Evolutionary conservation across 53 echinoderm and acorn worm genomes (phyloP), one percentile per base, ranked within the genome.

Genomic region (Mesocentrotus franciscanus): DNA sequence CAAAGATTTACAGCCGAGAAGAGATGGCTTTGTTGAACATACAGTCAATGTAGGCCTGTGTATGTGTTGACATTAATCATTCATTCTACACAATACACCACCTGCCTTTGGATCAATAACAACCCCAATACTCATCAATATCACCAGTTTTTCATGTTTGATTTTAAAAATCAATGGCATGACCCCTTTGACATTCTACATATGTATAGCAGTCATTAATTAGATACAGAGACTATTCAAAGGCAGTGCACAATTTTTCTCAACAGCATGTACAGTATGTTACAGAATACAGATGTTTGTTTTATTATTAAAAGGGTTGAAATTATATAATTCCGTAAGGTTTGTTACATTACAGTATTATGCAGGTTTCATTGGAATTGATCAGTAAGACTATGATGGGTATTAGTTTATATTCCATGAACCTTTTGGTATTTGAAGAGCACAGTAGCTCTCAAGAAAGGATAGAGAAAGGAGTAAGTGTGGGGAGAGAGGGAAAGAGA

Each of bases 41-140:
- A 61, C 17, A 71, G 29, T 92, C 60, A 22, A 66, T 92, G 61
- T 62, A 66, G 36, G 66, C 57, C 9, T n/a, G 10, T 56, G 56
- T 56, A 57, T 85, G 27, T 85, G 85, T 85, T 58, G n/a, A 85
- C 85, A 85, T 85, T 85, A 56, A 85, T 85, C 85, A 85, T 57
- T 7, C 57, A 85, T 85, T 56, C 10, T 57, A 58, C 26, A 58
- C 85, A 85, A 85, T 85, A 85, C 8, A 85, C 26, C 85, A 85
- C 85, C 85, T 85, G 85, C 85, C 14, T 9, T 9, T 56, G 3
- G 85, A 85, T 85, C 85, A 85, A 85, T 85, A 85, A 1, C 58
- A 10, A 26, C 24, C 58, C 79, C 26, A 58, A 85, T 58, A 85
- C n/a, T 85, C 85, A 58, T 85, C 85, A n/a, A 85, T 85, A 85